Base-by-base conservation (phyloP, 2,113 vertebrate genomes). In the Scomber japonicus region DNA sequence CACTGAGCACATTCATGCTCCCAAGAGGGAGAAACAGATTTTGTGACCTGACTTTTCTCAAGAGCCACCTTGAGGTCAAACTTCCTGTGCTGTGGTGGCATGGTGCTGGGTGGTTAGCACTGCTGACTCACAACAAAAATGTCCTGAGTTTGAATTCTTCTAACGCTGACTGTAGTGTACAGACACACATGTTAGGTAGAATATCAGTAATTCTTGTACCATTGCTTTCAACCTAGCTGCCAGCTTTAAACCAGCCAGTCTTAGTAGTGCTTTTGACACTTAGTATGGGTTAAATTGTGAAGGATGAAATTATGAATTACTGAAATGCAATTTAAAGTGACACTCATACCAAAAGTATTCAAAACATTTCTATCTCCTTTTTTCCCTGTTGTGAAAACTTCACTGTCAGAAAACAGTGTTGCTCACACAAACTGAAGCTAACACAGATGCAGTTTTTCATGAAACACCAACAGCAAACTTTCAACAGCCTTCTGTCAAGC, bases 21-120 rank as follows among this genome's bases (percentile, higher is more conserved):
- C 66, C 79, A 75, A 44, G 67, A 74, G 71, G 57, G 71, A 83
- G 50, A 75, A 79, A 78, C 35, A 83, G 90, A 89, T 89, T 83
- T 55, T 82, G 40, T 82, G 72, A 85, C 61, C 82, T 0, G 7
- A 53, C 68, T 76, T 79, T 73, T 44, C 69, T 86, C 56, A 83
- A 81, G 83, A 75, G 66, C 78, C 71, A 78, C 63, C 79, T 53
- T 59, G 17, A 79, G 88, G 83, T 91, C 66, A 71, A 50, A 27
- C 73, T 62, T 74, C 55, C 55, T 30, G 59, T 75, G 31, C 56
- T 85, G 53, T 15, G 13, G 75, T 85, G 81, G 81, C 89, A 76
- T 53, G 1, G 50, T 73, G 81, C 75, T 56, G 53, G 50, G 54
- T 86, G 57, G 56, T 91, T 91, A 75, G 60, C 19, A 44, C 74